phyloP scores from a whole-genome alignment of 2,113 vertebrate species.

The Herpetotheres cachinnans region DNA sequence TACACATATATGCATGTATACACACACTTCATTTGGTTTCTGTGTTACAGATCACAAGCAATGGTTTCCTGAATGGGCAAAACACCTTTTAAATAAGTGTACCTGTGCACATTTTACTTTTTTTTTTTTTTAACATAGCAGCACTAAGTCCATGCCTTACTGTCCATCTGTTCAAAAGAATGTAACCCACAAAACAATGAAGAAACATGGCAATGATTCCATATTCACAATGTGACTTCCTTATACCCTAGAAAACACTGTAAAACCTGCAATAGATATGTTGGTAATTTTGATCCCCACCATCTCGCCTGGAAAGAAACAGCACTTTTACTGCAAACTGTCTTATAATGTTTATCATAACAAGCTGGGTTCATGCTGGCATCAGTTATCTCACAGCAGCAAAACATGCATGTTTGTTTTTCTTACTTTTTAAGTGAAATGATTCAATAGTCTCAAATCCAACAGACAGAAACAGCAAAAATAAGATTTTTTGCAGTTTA shows the following conservation, averaged over 20 bases:
- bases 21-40: slow-evolving; percentile 78
- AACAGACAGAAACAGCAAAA: not conserved
- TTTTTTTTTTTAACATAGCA: slow-evolving; percentile 61
- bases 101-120: slow-evolving; percentile 66
- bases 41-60: slow-evolving; percentile 71
- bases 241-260: slow-evolving; percentile 14
- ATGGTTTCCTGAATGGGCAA: slow-evolving; percentile 71
- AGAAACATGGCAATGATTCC: slow-evolving; percentile 38
- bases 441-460: slow-evolving; percentile 4
- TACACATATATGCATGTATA: slow-evolving; percentile 76
- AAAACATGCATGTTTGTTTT: slow-evolving; percentile 51
- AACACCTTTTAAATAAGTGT: slow-evolving; percentile 62
- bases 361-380: slow-evolving; percentile 45
- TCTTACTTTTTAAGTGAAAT: not conserved
- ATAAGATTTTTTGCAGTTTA: not conserved
- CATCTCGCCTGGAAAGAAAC: not conserved
- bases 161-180: slow-evolving; percentile 46
- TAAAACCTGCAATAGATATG: slow-evolving; percentile 17
- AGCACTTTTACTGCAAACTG: slow-evolving; percentile 27
- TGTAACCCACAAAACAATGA: slow-evolving; percentile 12
- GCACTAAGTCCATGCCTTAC: slow-evolving; percentile 70
- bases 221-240: slow-evolving; percentile 34
- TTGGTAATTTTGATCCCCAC: not conserved
- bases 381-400: slow-evolving; percentile 60
- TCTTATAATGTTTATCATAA: slow-evolving; percentile 10